Base-by-base conservation (phyloP, 2,888 invertebrate genomes). In the Dryobotodes eremita region DNA sequence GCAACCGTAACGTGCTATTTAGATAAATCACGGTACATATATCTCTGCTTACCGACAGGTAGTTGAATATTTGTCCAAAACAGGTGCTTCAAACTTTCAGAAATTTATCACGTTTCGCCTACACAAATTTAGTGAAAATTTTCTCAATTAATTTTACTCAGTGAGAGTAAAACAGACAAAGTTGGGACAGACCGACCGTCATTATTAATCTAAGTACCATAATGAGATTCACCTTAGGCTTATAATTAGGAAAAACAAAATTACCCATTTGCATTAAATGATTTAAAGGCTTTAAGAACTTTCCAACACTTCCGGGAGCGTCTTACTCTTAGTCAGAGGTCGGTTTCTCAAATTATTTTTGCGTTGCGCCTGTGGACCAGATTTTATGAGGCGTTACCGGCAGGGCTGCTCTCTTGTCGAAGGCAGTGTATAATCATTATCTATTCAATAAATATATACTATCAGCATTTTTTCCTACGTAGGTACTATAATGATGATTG, bases 141-240 rank as follows among this genome's bases (percentile, higher is more conserved):
- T 92, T 91, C 90, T 90, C 90, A 92, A 92, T 93, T 92, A 91
- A 93, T 93, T 92, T 92, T 89, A 89, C 89, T 90, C 88, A 86
- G 89, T 86, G 88, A 88, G 90, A 92, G 90, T 92, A 91, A 89
- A 91, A 91, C 92, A 90, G 89, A 88, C 82, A 87, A 92, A 92
- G 91, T 92, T 93, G 73, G 86, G 89, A 88, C 88, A 86, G 88
- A 84, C 87, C 86, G 83, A 86, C 89, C 90, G 88, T 86, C 87
- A 88, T 91, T 92, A 90, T 90, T 82, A 92, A 91, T 90, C 89
- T 89, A 88, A 89, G 82, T 83, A 85, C 82, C 83, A 72, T 88
- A 92, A 91, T 89, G 87, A 89, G 87, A 85, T 87, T 88, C 88
- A 90, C 89, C 89, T 89, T 89, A 80, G 83, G 88, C 83, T 89